These are phyloP conservation scores for Tadarida brasiliensis DNA, from an alignment of 2,797 vertebrate species.

Conservation along the genomic window DNA sequence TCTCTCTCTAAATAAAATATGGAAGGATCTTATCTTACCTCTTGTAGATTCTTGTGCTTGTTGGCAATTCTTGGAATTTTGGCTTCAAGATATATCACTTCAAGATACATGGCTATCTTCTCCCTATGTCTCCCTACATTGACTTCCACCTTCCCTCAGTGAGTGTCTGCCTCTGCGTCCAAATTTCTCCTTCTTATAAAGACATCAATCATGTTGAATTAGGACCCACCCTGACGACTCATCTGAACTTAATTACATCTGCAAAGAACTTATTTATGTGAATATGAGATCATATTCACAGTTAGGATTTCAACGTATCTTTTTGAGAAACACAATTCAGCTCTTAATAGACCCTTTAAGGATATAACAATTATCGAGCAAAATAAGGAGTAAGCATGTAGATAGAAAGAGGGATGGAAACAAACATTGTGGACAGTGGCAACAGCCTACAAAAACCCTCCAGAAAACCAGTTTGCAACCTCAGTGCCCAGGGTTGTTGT, in stretches of 20 bases:
- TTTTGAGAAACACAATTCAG: neutral
- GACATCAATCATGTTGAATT: neutral
- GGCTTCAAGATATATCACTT: neutral
- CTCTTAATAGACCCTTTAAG: neutral
- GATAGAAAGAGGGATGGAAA: neutral
- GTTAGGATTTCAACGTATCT: neutral
- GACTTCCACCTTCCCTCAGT: neutral
- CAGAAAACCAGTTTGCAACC: neutral
- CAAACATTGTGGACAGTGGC: neutral
- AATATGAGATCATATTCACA: neutral
- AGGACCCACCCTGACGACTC: neutral
- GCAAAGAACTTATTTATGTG: neutral
- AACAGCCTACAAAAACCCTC: neutral
- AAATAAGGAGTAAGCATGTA: neutral
- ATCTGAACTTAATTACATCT: neutral
- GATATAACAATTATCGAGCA: neutral
- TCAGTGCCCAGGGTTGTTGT: neutral
- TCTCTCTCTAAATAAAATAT: neutral
- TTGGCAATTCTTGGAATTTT: neutral
- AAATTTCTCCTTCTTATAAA: neutral
- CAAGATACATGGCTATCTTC: neutral
- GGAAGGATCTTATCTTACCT: neutral
- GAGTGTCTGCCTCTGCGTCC: neutral
- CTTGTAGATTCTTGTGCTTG: neutral
- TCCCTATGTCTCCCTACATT: no score